Evolutionary conservation across 2,113 vertebrate species (phyloP).

Genomic region (Turdus rufiventris): DNA sequence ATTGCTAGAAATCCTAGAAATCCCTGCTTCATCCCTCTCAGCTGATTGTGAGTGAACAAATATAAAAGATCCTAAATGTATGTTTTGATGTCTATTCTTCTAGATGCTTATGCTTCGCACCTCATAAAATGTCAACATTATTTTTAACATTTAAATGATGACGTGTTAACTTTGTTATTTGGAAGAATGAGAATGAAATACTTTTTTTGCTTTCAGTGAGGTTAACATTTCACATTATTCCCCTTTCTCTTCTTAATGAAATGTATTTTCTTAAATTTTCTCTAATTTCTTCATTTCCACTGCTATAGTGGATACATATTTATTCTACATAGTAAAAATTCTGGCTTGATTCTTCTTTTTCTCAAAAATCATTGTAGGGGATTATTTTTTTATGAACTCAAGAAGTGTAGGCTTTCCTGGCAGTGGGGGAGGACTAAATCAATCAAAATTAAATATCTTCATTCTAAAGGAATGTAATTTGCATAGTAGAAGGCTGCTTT

Average conservation of each 20-base stretch:
- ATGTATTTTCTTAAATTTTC: background rate
- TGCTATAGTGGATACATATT: background rate
- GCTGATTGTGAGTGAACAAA: background rate
- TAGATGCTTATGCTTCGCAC: background rate
- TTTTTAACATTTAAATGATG: background rate
- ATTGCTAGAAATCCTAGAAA: background rate
- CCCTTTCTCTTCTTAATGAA: background rate
- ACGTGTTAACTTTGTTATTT: background rate
- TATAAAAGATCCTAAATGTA: background rate
- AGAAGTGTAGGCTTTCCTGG: slow-evolving; percentile 3
- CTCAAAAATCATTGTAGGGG: background rate
- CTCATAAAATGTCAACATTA: background rate
- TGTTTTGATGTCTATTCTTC: background rate
- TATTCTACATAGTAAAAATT: background rate
- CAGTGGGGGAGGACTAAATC: slow-evolving; percentile 1
- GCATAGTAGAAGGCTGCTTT: background rate
- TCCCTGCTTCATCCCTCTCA: background rate
- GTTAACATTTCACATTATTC: background rate
- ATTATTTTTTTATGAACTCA: background rate
- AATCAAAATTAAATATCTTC: slow-evolving; percentile 41
- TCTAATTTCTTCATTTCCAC: background rate
- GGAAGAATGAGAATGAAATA: background rate
- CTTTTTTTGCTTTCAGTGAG: background rate
- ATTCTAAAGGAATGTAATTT: slow-evolving; percentile 27
- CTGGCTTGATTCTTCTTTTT: background rate